Evolutionary conservation across 2,797 vertebrate genomes (phyloP), one percentile per base, ranked within the genome.

Genomic region (Zalophus californianus): DNA sequence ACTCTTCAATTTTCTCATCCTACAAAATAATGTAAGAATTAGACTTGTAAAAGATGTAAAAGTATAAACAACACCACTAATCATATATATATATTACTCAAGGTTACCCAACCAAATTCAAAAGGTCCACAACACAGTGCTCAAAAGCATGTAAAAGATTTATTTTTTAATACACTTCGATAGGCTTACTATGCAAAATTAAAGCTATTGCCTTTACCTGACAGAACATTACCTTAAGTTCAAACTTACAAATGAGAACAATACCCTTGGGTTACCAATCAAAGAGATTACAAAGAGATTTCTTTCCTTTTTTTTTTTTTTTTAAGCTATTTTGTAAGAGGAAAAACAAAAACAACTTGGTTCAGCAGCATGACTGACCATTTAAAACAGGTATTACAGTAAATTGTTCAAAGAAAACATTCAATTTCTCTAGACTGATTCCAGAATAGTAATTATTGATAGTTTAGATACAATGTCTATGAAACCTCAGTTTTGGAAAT

Each of bases 101-200:
- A 91, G 0, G 8, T 84, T 82, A 97, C 27, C 25, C 73, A 93
- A 97, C 96, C 16, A 86, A 98, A 87, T 52, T 97, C 94, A 90
- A 96, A 92, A 60, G 94, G 95, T 18, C 72, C 2, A 14, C 8
- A 16, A 95, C 94, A 90, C 54, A 98, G 93, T 13, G 94, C 9
- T 86, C 13, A 11, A 94, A 95, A 97, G 82, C 32, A 85, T 56
- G 92, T 16, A 72, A 86, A 97, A 96, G 5, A 73, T 41, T 86
- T 48, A 85, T 95, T 88, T 60, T n/a, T 50, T 66, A 52, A 75
- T 92, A 50, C 4, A 91, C 3, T 35, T 54, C 91, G 23, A 0
- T 0, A 56, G 13, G 44, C 38, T 86, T 68, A 95, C 20, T 77
- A 88, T 41, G 35, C n/a, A 95, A 94, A 95, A 70, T 64, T 83